Evolutionary conservation across 2,113 vertebrate species (phyloP).

Genomic region (Sebastes fasciatus): DNA sequence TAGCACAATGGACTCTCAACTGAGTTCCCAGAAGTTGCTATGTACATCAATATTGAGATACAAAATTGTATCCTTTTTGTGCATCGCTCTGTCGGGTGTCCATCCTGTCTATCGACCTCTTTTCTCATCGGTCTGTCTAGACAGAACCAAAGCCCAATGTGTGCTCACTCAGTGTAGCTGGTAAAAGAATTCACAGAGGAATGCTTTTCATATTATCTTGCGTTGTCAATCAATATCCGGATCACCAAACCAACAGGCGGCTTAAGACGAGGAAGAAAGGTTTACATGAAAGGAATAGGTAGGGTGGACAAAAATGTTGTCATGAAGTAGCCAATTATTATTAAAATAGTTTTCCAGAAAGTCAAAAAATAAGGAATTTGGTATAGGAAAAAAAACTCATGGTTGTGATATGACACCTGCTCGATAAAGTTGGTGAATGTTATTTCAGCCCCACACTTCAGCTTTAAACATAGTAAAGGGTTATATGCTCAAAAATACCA

Average conservation of each 20-base stretch:
- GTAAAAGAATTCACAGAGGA: constrained; percentile 3
- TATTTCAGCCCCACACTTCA: background rate
- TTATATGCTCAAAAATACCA: background rate
- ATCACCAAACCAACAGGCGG: background rate
- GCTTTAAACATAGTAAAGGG: background rate
- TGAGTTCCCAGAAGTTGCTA: background rate
- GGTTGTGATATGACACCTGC: too few species aligned
- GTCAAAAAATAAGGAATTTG: background rate
- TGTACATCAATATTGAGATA: background rate
- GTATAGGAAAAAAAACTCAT: too few species aligned
- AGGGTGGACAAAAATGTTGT: background rate
- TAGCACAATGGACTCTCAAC: background rate
- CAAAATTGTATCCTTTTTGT: background rate
- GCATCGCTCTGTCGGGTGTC: background rate
- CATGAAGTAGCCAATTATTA: background rate
- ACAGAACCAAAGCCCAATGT: background rate
- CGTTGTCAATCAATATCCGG: too few species aligned
- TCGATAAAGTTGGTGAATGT: background rate
- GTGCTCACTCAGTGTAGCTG: background rate
- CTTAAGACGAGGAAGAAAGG: background rate
- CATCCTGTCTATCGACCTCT: background rate
- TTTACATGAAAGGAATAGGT: background rate
- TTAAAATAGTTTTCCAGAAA: background rate
- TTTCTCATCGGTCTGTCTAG: background rate
- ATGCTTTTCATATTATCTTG: constrained; percentile 1